These are phyloP conservation scores for Lamellibrachia luymesi DNA, from an alignment of 1,140 invertebrate species.

Conservation along the genomic window DNA sequence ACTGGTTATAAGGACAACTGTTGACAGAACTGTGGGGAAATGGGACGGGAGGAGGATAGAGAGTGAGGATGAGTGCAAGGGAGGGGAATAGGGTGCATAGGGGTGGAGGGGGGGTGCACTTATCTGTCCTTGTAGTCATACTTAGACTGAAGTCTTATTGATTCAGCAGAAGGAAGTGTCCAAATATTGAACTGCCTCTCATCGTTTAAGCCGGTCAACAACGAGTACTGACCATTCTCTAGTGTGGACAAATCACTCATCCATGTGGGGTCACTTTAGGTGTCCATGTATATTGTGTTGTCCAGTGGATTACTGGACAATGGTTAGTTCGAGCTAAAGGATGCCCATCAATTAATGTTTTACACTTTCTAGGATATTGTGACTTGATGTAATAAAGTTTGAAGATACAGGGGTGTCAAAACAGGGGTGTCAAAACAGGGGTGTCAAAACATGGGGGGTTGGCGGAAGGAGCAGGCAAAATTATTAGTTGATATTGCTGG, in stretches of 20 bases:
- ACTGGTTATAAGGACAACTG: too few relatives aligned
- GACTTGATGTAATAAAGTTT: too few relatives aligned
- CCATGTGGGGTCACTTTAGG: neutral
- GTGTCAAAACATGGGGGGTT: too few relatives aligned
- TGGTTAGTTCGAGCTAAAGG: neutral
- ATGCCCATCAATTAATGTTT: too few relatives aligned
- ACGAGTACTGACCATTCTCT: neutral
- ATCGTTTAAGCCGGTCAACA: neutral
- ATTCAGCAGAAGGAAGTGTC: neutral
- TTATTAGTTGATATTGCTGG: too few relatives aligned
- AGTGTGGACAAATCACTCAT: neutral
- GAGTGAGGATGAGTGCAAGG: neutral
- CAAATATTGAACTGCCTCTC: neutral
- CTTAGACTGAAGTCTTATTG: neutral
- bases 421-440: too few relatives aligned
- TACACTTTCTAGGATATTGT: too few relatives aligned
- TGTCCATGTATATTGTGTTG: neutral
- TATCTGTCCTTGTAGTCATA: neutral
- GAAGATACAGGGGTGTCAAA: too few relatives aligned
- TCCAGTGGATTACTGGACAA: neutral
- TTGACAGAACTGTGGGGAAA: neutral
- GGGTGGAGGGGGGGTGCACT: neutral
- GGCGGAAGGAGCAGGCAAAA: too few relatives aligned
- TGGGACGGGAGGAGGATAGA: neutral
- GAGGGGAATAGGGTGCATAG: neutral